Evolutionary conservation across 2,888 invertebrate species (phyloP).

Genomic region (Standfussiana lucernea): DNA sequence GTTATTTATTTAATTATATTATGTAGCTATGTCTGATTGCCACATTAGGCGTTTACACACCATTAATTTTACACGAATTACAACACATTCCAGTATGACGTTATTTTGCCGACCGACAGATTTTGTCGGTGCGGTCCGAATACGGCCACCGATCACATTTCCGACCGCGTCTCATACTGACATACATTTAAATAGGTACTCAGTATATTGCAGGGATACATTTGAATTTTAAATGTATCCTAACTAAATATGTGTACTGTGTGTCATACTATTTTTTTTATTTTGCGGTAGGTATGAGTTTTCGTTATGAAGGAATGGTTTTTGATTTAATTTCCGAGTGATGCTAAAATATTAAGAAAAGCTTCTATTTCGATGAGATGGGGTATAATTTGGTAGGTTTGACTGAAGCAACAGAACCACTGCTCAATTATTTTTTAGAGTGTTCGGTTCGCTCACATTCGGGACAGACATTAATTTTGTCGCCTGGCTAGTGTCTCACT

Average conservation of each 20-base stretch:
- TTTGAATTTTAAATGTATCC: constrained; percentile 62
- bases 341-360: neutral
- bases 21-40: constrained; percentile 39
- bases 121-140: constrained; percentile 56
- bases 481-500: neutral
- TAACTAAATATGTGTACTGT: constrained; percentile 7
- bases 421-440: neutral
- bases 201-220: constrained; percentile 28
- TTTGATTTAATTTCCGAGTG: neutral
- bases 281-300: constrained; percentile 9
- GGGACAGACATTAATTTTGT: neutral
- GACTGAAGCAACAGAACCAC: neutral
- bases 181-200: constrained; percentile 51
- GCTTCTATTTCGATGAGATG: neutral
- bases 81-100: constrained; percentile 46
- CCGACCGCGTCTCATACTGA: constrained; percentile 20
- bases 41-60: constrained; percentile 32
- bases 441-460: neutral
- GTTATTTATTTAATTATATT: constrained; percentile 31
- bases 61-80: constrained; percentile 56
- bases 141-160: constrained; percentile 54
- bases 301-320: neutral
- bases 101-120: constrained; percentile 37
- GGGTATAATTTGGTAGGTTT: neutral
- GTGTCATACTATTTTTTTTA: constrained; percentile 21